Base-by-base conservation (phyloP, 1,140 invertebrate species). In the Halotydeus destructor region DNA sequence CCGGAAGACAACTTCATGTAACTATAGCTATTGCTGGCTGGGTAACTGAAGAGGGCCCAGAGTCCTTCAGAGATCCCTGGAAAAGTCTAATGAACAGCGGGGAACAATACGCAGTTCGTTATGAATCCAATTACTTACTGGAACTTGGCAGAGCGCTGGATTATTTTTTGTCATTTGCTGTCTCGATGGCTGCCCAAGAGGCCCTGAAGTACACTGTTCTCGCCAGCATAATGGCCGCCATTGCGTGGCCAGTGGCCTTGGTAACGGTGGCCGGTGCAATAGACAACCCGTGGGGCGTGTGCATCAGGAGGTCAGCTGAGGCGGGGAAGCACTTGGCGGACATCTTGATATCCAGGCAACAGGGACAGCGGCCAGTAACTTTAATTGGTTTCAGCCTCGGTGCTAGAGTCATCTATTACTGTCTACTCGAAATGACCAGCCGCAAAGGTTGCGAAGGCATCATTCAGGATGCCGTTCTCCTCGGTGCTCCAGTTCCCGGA, bases 271-370 rank as follows among this genome's bases (percentile, higher is more conserved):
- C 74, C 6, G 67, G 64, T 26, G 65, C 76, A 0, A 72, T 78
- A 30, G 75, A 78, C 53, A 78, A 78, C 56, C 75, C 75, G 1
- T 78, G 75, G 76, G 71, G 72, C 38, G 74, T 77, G 1, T 76
- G 74, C 54, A 67, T 72, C 43, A 55, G 71, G 38, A 55, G 75
- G 34, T 67, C 71, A 22, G 65, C 67, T 11, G 64, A 75, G 57
- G 68, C 71, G 22, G 76, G 76, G 1, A 66, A 71, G 53, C 69
- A 74, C 52, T 57, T 78, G 9, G 76, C 76, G 4, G 69, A 76
- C 44, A 69, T 76, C 22, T 55, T 78, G 4, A 51, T 75, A 2
- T 57, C 65, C 9, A 55, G 71, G 44, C 62, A 71, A 50, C 74
- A 78, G 55, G 62, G 76, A 11, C 66, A 71, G 50, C 56, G 76